Evolutionary conservation across 1,140 invertebrate genomes (phyloP).

Genomic region (Aphelenchoides avenae): DNA sequence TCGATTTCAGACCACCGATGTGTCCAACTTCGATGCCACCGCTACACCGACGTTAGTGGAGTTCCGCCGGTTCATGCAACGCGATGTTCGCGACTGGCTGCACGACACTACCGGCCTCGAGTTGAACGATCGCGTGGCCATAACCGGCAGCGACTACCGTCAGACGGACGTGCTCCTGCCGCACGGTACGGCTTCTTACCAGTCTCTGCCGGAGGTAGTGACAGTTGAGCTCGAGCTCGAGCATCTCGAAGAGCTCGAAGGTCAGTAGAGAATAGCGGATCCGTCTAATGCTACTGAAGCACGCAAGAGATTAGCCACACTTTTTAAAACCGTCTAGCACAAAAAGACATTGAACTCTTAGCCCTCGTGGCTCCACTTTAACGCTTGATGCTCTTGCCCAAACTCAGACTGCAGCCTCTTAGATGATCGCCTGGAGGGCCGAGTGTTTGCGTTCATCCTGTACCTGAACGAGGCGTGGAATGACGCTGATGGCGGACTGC

Average conservation of each 20-base stretch:
- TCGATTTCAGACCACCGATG: neutral
- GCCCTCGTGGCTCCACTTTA: too few species aligned
- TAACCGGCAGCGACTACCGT: constrained; percentile 35
- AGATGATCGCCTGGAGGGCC: constrained; percentile 27
- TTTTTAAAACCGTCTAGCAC: too few species aligned
- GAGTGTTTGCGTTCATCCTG: constrained; percentile 43
- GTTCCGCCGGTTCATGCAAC: constrained; percentile 30
- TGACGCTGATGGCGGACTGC: constrained; percentile 28
- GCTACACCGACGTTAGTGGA: too few species aligned
- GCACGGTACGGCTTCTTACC: too few species aligned
- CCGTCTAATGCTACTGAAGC: too few species aligned
- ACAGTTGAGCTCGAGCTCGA: too few species aligned
- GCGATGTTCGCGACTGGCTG: constrained; percentile 29
- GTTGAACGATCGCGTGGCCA: constrained; percentile 28
- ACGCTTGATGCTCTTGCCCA: neutral
- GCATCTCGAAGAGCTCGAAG: too few species aligned
- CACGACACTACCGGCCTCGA: constrained; percentile 23
- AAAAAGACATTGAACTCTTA: too few species aligned
- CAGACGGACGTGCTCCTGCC: constrained; percentile 16
- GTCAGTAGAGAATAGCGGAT: too few species aligned
- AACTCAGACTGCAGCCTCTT: neutral
- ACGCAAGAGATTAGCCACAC: too few species aligned
- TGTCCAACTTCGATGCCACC: neutral
- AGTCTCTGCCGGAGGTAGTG: too few species aligned
- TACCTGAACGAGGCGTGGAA: constrained; percentile 32